phyloP scores from a whole-genome alignment of 2,113 vertebrate genomes.

The Danionella cerebrum region DNA sequence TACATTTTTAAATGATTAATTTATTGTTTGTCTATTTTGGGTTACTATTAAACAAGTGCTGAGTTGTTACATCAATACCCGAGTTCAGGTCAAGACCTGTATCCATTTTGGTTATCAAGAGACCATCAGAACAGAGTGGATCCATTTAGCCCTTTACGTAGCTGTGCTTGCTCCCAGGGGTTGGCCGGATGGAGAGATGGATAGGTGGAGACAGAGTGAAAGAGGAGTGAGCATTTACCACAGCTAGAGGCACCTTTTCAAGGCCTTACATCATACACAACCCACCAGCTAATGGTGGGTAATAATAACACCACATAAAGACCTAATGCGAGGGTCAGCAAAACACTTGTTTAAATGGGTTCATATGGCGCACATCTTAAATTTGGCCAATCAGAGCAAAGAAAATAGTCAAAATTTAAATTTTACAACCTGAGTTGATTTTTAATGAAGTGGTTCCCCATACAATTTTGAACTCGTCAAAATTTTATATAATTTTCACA shows the following conservation, averaged over 20 bases:
- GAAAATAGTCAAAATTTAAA: too few relatives aligned
- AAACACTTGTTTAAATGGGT: conserved; percentile 3
- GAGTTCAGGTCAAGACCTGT: background rate
- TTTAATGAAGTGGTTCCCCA: too few relatives aligned
- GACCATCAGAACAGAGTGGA: conserved; percentile 12
- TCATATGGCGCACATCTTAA: background rate
- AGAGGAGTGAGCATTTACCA: background rate
- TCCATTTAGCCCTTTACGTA: conserved; percentile 8
- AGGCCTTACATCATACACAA: conserved; percentile 5
- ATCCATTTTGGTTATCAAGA: conserved; percentile 9
- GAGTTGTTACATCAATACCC: background rate
- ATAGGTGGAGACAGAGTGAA: background rate
- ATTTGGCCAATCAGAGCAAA: background rate
- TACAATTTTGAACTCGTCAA: too few relatives aligned
- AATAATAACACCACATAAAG: conserved; percentile 16
- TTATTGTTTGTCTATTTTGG: too few relatives aligned
- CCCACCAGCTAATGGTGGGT: conserved; percentile 11
- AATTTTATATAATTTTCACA: too few relatives aligned
- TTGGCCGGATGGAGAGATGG: background rate
- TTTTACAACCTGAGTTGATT: too few relatives aligned
- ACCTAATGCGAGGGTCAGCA: background rate
- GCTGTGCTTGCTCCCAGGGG: background rate
- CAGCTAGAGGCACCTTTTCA: background rate
- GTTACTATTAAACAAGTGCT: too few relatives aligned
- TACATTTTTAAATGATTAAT: too few relatives aligned